Percentiles rank a stretch among this genome's conserved stretches.
These are phyloP conservation scores for Tringa solitaria DNA, from an alignment of 2,113 vertebrate genomes.

Conservation along the genomic window DNA sequence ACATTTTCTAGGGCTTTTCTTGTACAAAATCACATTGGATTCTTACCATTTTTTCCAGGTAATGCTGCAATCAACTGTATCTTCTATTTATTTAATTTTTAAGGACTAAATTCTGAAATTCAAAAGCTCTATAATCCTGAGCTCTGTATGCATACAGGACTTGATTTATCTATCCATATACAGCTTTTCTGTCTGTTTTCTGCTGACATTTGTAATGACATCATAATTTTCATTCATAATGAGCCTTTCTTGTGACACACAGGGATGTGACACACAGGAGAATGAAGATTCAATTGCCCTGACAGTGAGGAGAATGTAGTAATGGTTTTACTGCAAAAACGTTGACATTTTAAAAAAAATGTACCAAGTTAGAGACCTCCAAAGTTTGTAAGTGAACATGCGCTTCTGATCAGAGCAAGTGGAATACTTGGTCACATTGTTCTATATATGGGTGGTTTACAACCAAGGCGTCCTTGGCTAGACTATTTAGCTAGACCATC, in stretches of 20 bases:
- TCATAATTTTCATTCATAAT: background rate
- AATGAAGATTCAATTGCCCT: background rate
- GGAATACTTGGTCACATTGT: background rate
- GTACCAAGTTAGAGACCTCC: background rate
- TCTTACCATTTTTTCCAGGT: background rate
- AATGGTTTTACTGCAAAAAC: background rate
- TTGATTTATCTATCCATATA: background rate
- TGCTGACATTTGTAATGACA: background rate
- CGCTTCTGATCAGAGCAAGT: background rate
- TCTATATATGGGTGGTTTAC: background rate
- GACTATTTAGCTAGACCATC: background rate
- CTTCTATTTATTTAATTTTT: background rate
- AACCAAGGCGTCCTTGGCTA: background rate
- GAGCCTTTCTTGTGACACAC: rapidly evolving
- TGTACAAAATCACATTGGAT: background rate
- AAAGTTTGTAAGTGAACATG: background rate
- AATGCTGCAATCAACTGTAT: background rate
- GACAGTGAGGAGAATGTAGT: background rate
- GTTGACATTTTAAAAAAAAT: background rate
- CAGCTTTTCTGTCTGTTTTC: background rate
- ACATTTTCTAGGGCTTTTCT: background rate
- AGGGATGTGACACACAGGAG: background rate
- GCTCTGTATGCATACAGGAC: background rate
- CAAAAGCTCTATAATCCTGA: background rate
- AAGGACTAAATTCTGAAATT: background rate